Evolutionary conservation across 2,113 vertebrate species (phyloP), one percentile per base, ranked within the genome.

Genomic region (Phylloscopus trochilus): DNA sequence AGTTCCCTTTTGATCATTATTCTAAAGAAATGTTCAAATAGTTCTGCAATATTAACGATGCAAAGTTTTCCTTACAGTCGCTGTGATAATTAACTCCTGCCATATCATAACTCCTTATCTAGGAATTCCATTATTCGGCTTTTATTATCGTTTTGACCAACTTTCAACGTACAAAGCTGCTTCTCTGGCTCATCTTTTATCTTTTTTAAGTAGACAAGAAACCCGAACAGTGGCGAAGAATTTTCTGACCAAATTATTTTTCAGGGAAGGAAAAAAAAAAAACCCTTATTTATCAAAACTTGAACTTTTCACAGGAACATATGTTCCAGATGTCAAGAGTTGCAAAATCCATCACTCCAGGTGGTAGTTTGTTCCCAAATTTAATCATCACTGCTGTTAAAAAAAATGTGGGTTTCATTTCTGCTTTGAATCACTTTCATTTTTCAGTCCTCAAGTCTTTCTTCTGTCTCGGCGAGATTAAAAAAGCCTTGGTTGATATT

Each of bases 261-360:
- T 69, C 43, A 31, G 63, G 67, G 52, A 14, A 55, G 84, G 37
- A 39, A 39, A 39, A 39, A 39, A 46, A 63, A 84, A 87, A 77
- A 67, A 4, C 13, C 90, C 83, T 92, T 97, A 95, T 95, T 94
- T 95, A 95, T 94, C 85, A 96, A 92, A 94, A 93, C 91, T 84
- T 97, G 89, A 97, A 95, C 95, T 97, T 96, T 96, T 94, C 86
- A 75, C 86, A 31, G 89, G 87, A 89, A 83, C 69, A 37, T 93
- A 81, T 92, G 80, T 93, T 97, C 56, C 91, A 93, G 92, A 92
- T 96, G 95, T 91, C 95, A 96, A 31, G 87, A 94, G 92, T 83
- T 89, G 83, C 92, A 90, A 93, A 96, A 96, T 97, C 95, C 95
- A 97, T 97, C 94, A 96, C 96, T 95, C 89, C 86, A 94, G 92